Evolutionary conservation across 2,797 vertebrate species (phyloP), one percentile per base, ranked within the genome.

Genomic region (Parauchenoglanis ngamensis): DNA sequence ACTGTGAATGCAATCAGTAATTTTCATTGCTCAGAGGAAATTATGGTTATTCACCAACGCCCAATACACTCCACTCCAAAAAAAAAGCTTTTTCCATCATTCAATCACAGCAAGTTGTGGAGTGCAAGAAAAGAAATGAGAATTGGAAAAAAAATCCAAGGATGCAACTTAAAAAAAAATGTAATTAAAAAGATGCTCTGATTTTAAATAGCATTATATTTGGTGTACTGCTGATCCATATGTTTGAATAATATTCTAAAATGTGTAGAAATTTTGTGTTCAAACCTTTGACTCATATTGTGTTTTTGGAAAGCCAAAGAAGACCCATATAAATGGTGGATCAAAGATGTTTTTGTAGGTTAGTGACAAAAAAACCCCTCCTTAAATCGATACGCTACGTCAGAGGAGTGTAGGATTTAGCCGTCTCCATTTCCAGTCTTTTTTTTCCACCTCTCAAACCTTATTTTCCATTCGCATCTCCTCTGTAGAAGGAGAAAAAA

Each of bases 371-470:
- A 77, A 89, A 84, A 65, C 86, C 88, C 80, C 91, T 91, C 87
- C 86, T 84, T 57, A 17, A 87, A 94, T 94, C 92, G 88, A 95
- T 94, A 91, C 78, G 46, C 92, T 91, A 88, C 90, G 93, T 92
- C 92, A 94, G 92, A 93, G 80, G 78, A 75, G 92, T 93, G 92
- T 92, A 92, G 92, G 91, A 88, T 92, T 90, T 68, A 93, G 92
- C 89, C 91, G 2, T 93, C 94, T 95, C 93, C 90, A 83, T 91
- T 95, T 94, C 61, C 61, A 82, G 11, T 7, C 8, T 19, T 63
- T 56, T 57, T 54, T 31, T 46, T 57, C 54, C 72, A 31, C 67
- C 59, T 80, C 25, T 82, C 78, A 56, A 59, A 86, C 91, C 88
- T 92, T 92, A 87, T 92, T 92, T 93, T 92, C 89, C 90, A 90